These are phyloP conservation scores for Drosophila kurseongensis DNA, from an alignment of 1,140 invertebrate genomes.

Conservation along the genomic window DNA sequence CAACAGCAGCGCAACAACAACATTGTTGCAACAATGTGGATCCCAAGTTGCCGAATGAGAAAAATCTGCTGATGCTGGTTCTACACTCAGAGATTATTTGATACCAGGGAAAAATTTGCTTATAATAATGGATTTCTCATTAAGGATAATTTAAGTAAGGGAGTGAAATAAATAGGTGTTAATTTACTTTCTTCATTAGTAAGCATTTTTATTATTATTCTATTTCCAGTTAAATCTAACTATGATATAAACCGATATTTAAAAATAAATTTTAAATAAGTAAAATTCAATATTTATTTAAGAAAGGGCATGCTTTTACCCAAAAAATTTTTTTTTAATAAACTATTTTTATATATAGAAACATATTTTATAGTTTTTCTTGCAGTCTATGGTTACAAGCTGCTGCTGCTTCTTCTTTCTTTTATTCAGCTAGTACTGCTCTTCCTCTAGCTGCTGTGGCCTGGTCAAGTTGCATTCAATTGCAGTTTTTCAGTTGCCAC, in stretches of 20 bases:
- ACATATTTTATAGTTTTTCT: neutral
- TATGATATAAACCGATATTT: too few species aligned
- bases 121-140: too few species aligned
- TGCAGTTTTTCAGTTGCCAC: constrained; percentile 74
- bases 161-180: too few species aligned
- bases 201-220: too few species aligned
- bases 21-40: constrained; percentile 54
- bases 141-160: too few species aligned
- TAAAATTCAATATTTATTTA: too few species aligned
- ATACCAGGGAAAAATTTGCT: neutral
- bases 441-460: constrained; percentile 34
- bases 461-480: constrained; percentile 55
- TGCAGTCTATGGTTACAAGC: constrained; percentile 7
- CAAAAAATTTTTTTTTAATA: too few species aligned
- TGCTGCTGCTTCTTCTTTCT: constrained; percentile 9
- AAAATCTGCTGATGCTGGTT: constrained; percentile 21
- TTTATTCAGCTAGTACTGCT: constrained; percentile 20
- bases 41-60: constrained; percentile 44
- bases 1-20: constrained; percentile 47
- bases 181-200: too few species aligned
- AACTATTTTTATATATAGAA: neutral
- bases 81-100: neutral
- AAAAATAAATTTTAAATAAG: too few species aligned
- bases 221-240: too few species aligned
- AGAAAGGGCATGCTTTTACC: too few species aligned